Percentiles rank a stretch among this genome's conserved stretches.
phyloP scores from a whole-genome alignment of 2,797 vertebrate genomes.

The Crax fasciolata region DNA sequence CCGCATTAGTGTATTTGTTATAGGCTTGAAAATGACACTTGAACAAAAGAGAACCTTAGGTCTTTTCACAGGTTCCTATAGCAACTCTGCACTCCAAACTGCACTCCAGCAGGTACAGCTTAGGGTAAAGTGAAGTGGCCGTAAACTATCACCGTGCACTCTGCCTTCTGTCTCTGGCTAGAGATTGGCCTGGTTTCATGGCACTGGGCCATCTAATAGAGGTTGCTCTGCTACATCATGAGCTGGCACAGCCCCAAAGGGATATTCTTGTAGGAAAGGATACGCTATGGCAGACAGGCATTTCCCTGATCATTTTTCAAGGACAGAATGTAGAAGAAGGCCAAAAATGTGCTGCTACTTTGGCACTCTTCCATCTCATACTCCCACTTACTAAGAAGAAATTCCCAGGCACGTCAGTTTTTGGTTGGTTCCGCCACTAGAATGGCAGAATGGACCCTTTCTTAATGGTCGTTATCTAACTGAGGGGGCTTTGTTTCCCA shows the following conservation, averaged over 20 bases:
- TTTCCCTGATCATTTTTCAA: not conserved
- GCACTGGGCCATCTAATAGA: not conserved
- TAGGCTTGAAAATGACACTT: not conserved
- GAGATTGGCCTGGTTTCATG: slow-evolving; percentile 27
- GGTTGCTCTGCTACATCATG: not conserved
- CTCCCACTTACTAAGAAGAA: not conserved
- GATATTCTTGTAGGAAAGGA: slow-evolving; percentile 21
- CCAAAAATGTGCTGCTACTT: not conserved
- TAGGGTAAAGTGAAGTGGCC: not conserved
- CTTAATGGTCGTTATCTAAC: not conserved
- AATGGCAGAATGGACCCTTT: not conserved
- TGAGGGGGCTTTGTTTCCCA: not conserved
- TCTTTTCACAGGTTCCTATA: not conserved
- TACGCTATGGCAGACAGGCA: not conserved
- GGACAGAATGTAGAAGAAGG: not conserved
- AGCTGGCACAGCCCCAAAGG: slow-evolving; percentile 28
- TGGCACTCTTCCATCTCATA: not conserved
- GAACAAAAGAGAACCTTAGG: not conserved
- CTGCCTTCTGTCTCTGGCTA: not conserved
- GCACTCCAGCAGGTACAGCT: not conserved
- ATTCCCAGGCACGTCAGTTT: not conserved
- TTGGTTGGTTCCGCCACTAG: not conserved
- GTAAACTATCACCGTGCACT: not conserved
- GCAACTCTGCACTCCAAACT: not conserved
- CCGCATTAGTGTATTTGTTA: not conserved